Conservation (phyloP, 2,888 invertebrate species). For the Osedax fenrisi region DNA sequence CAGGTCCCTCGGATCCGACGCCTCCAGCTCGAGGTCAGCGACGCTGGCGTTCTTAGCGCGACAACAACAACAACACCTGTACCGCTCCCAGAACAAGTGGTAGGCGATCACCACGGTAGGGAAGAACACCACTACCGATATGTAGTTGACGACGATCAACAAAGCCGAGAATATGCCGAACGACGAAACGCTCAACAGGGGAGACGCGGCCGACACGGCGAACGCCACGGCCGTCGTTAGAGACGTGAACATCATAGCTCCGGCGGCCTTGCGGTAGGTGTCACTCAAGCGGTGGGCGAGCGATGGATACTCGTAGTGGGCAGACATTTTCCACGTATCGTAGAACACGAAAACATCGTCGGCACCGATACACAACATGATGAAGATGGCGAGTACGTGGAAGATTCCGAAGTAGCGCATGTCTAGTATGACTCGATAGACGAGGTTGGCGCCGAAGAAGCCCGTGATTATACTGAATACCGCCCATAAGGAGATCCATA, state of each 20-base stretch:
- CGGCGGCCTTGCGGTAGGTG: constrained; percentile 42
- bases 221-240: constrained; percentile 45
- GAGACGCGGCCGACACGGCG: constrained; percentile 42
- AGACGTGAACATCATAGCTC: constrained; percentile 45
- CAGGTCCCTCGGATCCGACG: neutral
- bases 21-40: neutral
- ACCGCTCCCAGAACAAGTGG: constrained; percentile 36
- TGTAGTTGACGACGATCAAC: constrained; percentile 44
- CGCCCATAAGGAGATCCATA: constrained; percentile 35
- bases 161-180: constrained; percentile 44
- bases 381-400: constrained; percentile 36
- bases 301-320: constrained; percentile 26
- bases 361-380: constrained; percentile 37
- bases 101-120: constrained; percentile 40
- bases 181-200: constrained; percentile 40
- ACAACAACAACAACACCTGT: constrained; percentile 36
- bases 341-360: constrained; percentile 37
- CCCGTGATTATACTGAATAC: constrained; percentile 35
- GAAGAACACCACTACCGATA: constrained; percentile 45
- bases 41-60: neutral
- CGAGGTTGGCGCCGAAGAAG: constrained; percentile 35
- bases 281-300: constrained; percentile 41
- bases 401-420: constrained; percentile 36
- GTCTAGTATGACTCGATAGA: constrained; percentile 35
- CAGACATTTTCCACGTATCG: constrained; percentile 34